Evolutionary conservation across 1,140 invertebrate species (phyloP).

Genomic region (Drosophila subpulchrella): DNA sequence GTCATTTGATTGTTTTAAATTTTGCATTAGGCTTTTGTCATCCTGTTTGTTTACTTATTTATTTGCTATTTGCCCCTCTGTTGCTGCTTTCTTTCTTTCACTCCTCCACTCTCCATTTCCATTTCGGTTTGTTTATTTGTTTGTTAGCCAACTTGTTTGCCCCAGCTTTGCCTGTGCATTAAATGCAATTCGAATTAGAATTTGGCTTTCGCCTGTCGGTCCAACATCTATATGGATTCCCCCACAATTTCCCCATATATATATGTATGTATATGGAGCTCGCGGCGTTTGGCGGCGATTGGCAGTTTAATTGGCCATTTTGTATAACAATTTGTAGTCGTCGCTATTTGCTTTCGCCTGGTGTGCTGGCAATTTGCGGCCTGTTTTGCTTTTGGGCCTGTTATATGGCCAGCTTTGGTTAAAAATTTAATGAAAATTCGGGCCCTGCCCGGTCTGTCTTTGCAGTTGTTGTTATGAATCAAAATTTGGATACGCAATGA

Average conservation of each 20-base stretch:
- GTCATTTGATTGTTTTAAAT: slow-evolving; percentile 50
- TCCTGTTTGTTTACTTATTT: slow-evolving; percentile 23
- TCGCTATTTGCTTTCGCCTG: slow-evolving; percentile 14
- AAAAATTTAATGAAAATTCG: slow-evolving; percentile 38
- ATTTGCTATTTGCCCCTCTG: slow-evolving; percentile 25
- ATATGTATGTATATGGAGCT: not conserved
- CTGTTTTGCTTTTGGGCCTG: slow-evolving; percentile 29
- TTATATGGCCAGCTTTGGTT: slow-evolving; percentile 33
- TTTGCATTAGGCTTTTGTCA: slow-evolving; percentile 48
- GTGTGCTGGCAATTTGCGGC: slow-evolving; percentile 28
- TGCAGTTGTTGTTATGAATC: slow-evolving; percentile 27
- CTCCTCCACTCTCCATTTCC: not conserved
- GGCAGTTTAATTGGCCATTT: slow-evolving; percentile 55
- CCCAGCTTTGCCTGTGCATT: slow-evolving; percentile 20
- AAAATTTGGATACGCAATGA: slow-evolving; percentile 19
- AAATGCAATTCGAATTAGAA: slow-evolving; percentile 54
- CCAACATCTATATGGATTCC: not conserved
- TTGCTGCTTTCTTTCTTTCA: not conserved
- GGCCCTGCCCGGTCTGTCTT: not conserved
- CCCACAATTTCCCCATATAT: not conserved
- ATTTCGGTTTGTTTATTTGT: slow-evolving; percentile 34
- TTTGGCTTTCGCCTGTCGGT: slow-evolving; percentile 23
- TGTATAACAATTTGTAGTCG: slow-evolving; percentile 40
- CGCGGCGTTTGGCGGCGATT: slow-evolving; percentile 41
- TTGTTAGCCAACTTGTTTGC: slow-evolving; percentile 33